Evolutionary conservation across 2,888 invertebrate genomes (phyloP).

Genomic region (Lasioglossum malachurum): DNA sequence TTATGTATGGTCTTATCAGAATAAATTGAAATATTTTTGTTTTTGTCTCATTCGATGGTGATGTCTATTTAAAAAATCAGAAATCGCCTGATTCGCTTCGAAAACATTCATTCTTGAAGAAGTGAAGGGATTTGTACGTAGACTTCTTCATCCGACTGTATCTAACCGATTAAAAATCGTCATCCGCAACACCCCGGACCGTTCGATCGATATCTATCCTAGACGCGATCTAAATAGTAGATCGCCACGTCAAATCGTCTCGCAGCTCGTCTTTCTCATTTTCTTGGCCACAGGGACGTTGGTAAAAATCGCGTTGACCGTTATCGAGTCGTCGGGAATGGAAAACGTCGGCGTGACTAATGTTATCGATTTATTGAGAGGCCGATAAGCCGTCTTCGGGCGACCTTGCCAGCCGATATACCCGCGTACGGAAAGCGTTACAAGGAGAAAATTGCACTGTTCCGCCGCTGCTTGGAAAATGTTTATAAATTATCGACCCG

Average conservation of each 20-base stretch:
- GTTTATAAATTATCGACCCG: conserved; percentile 55
- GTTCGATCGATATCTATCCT: background rate
- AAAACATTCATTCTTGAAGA: background rate
- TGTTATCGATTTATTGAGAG: background rate
- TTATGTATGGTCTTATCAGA: background rate
- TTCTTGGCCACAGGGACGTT: background rate
- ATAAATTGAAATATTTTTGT: background rate
- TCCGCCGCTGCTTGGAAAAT: conserved; percentile 42
- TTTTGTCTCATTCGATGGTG: background rate
- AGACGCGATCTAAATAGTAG: background rate
- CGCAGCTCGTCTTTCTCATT: background rate
- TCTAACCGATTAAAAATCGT: background rate
- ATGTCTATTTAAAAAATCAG: background rate
- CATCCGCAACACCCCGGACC: background rate
- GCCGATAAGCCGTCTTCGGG: conserved; percentile 35
- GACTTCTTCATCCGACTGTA: background rate
- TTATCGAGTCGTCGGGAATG: background rate
- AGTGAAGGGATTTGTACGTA: background rate
- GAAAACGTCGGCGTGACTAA: background rate
- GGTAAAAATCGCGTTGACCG: background rate
- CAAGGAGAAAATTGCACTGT: conserved; percentile 55
- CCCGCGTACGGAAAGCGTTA: conserved; percentile 46
- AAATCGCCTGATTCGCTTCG: background rate
- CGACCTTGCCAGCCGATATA: conserved; percentile 40
- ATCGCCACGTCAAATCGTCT: background rate